A percentile compares a stretch with the other conserved stretches of the same genome.
These are phyloP conservation scores for Hemicentrotus pulcherrimus DNA, from an alignment of 35 echinoderm and acorn worm genomes.

Conservation along the genomic window DNA sequence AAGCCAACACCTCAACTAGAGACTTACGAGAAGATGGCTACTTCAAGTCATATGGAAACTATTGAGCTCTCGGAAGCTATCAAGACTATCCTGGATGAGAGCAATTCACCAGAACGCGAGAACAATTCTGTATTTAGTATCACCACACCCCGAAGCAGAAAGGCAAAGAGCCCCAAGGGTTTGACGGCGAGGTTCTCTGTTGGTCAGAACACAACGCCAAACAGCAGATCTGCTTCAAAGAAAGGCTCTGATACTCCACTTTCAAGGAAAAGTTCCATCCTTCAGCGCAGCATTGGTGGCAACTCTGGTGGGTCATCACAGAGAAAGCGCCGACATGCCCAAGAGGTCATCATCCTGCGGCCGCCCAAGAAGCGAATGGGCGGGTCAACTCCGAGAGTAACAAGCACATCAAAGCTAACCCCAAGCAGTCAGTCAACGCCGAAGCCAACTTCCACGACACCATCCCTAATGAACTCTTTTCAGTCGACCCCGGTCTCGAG, in stretches of 20 bases:
- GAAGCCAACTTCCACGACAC: background rate
- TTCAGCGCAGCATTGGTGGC: conserved; percentile 26
- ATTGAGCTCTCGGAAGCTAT: conserved; percentile 73
- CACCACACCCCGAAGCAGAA: background rate
- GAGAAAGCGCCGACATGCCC: conserved; percentile 57
- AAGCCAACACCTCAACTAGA: background rate
- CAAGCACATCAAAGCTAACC: conserved; percentile 30
- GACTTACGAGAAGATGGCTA: background rate
- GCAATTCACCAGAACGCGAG: background rate
- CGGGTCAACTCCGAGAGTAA: conserved; percentile 10
- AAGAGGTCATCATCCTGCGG: conserved; percentile 66
- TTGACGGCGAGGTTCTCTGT: background rate
- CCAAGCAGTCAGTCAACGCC: background rate
- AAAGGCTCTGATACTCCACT: conserved; percentile 22
- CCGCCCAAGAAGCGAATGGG: conserved; percentile 41
- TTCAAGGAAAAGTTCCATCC: conserved; percentile 23
- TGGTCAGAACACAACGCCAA: background rate
- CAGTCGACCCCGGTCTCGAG: conserved; percentile 32
- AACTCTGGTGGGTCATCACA: conserved; percentile 20
- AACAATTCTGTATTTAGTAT: background rate
- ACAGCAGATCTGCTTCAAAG: background rate
- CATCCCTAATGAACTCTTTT: background rate
- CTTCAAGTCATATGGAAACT: conserved; percentile 35
- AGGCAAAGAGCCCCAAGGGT: background rate
- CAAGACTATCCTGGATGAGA: conserved; percentile 60